A percentile compares a stretch with the other conserved stretches of the same genome.
phyloP scores from a whole-genome alignment of 2,113 vertebrate species.

The Pachycephala philippinensis region DNA sequence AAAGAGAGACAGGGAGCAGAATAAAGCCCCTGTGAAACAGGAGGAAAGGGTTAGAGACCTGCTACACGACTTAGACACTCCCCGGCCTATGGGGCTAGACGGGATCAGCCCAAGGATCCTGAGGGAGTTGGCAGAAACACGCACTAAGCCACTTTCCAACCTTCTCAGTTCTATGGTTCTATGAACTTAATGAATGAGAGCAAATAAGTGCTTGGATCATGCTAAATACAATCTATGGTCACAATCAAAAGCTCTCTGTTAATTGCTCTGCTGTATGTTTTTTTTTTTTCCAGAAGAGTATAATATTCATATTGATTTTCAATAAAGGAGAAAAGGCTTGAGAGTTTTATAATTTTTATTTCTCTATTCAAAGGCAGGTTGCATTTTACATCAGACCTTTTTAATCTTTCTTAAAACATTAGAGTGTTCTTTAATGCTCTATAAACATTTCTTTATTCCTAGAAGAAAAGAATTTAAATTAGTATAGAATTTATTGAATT shows the following conservation, averaged over 20 bases:
- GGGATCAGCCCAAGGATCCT: neutral
- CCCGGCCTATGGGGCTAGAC: neutral
- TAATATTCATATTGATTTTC: constrained; percentile 4
- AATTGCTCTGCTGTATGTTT: neutral
- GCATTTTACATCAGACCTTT: neutral
- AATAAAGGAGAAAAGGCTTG: neutral
- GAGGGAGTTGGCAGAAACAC: neutral
- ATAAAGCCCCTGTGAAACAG: neutral
- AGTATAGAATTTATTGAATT: neutral
- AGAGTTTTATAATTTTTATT: neutral
- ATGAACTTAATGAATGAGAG: neutral
- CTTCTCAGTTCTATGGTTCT: neutral
- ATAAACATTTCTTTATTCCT: neutral
- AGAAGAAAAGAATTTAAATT: neutral
- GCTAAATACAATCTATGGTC: neutral
- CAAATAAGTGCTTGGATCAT: neutral
- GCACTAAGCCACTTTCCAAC: neutral
- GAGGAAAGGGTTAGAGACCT: neutral
- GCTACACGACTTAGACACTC: neutral
- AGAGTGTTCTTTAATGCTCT: neutral
- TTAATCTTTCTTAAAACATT: neutral
- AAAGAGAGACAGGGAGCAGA: neutral
- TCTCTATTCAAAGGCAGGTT: neutral
- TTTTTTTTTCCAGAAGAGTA: neutral
- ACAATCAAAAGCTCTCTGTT: constrained; percentile 11